Conservation (phyloP, 2,888 invertebrate species). For the Campoplex capitator region DNA sequence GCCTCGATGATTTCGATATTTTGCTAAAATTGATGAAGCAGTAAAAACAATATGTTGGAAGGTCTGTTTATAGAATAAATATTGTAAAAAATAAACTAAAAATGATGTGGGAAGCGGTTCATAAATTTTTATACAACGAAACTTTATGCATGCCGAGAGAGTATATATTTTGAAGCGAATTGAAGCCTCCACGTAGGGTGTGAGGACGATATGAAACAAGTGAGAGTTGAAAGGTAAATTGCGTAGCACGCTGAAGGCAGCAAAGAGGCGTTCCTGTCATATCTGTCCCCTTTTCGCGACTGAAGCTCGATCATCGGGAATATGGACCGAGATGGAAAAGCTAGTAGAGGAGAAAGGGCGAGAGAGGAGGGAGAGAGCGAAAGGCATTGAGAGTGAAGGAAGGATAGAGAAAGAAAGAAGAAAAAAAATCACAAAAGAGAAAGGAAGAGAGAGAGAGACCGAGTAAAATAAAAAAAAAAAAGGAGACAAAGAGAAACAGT, state of each 20-base stretch:
- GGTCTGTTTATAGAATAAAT: neutral
- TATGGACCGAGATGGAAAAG: slow-evolving; percentile 44
- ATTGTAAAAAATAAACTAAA: neutral
- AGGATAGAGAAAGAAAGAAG: slow-evolving; percentile 67
- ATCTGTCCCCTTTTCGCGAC: slow-evolving; percentile 59
- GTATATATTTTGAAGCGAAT: slow-evolving; percentile 19
- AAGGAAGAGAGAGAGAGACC: slow-evolving; percentile 9
- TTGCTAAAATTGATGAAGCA: neutral
- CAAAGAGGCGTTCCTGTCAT: slow-evolving; percentile 79
- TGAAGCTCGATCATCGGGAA: slow-evolving; percentile 21
- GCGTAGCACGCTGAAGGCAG: slow-evolving; percentile 72
- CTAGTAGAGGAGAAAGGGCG: slow-evolving; percentile 53
- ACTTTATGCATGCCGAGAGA: slow-evolving; percentile 27
- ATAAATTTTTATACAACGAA: neutral
- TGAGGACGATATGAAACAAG: slow-evolving; percentile 78
- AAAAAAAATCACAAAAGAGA: slow-evolving; percentile 65
- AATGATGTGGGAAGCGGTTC: neutral
- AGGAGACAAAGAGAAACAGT: slow-evolving; percentile 48
- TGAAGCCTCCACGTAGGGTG: slow-evolving; percentile 39
- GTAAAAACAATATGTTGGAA: neutral
- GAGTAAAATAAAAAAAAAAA: neutral
- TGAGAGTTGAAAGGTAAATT: slow-evolving; percentile 82
- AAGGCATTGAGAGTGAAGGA: slow-evolving; percentile 28
- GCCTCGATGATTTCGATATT: too few species aligned
- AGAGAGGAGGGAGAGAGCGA: slow-evolving; percentile 53